Conservation (phyloP, 1,140 invertebrate species). For the Heterodera carotae region DNA sequence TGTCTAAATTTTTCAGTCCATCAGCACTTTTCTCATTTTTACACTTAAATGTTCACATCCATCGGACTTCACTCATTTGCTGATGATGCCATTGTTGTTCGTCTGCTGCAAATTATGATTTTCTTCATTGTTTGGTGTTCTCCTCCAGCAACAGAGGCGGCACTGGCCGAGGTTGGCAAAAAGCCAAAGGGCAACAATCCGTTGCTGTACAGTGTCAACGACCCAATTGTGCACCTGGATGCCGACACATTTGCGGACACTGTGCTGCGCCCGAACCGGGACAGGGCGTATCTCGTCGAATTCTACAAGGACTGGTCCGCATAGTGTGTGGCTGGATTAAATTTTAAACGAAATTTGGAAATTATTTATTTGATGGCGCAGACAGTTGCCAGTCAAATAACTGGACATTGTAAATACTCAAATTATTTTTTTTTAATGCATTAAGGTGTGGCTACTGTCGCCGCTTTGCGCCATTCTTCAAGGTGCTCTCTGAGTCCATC, state of each 20-base stretch:
- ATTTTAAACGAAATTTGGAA: no score
- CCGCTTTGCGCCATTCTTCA: slow-evolving; percentile 54
- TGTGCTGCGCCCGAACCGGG: slow-evolving; percentile 43
- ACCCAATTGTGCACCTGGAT: slow-evolving; percentile 56
- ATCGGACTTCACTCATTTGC: no score
- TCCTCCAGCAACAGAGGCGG: neutral
- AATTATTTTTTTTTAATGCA: neutral
- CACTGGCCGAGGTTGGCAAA: slow-evolving; percentile 5
- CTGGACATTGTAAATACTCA: neutral
- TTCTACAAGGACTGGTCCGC: slow-evolving; percentile 57
- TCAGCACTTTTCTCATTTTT: no score
- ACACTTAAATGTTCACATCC: no score
- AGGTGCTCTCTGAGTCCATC: slow-evolving; percentile 48
- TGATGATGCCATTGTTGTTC: no score
- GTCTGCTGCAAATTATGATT: neutral
- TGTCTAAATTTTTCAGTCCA: no score
- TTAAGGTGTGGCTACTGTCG: slow-evolving; percentile 54
- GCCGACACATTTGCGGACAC: slow-evolving; percentile 54
- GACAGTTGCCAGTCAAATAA: no score
- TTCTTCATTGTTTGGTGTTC: neutral
- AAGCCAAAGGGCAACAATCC: slow-evolving; percentile 46
- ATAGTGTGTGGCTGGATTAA: neutral
- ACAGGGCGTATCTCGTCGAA: slow-evolving; percentile 47
- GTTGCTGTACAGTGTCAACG: slow-evolving; percentile 50
- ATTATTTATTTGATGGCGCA: no score